Conservation (phyloP, 2,113 vertebrate species). For the Clupea harengus region DNA sequence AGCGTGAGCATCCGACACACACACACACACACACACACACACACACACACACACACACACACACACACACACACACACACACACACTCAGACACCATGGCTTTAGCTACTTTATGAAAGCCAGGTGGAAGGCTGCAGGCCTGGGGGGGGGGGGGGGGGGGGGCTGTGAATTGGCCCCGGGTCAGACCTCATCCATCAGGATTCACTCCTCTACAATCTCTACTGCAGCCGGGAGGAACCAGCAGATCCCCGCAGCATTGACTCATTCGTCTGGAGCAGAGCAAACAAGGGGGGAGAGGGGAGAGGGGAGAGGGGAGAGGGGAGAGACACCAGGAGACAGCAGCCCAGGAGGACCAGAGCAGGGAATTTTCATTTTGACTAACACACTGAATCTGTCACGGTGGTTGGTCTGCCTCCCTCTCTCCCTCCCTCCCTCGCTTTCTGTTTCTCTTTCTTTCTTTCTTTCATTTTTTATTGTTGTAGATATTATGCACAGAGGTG, state of each 20-base stretch:
- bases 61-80: not conserved
- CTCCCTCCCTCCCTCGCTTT: not conserved
- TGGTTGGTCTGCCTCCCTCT: not conserved
- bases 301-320: not conserved
- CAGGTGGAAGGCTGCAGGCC: slow-evolving; percentile 30
- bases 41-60: not conserved
- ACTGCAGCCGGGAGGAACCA: not conserved
- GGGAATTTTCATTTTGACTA: not conserved
- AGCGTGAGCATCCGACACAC: not conserved
- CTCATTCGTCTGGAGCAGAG: not conserved
- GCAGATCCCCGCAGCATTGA: not conserved
- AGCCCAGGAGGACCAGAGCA: not conserved
- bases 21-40: not conserved
- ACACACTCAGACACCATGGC: not conserved
- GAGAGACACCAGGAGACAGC: not conserved
- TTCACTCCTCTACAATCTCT: not conserved
- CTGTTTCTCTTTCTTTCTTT: not conserved
- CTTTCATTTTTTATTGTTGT: not conserved
- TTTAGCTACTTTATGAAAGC: slow-evolving; percentile 29
- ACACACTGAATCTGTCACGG: not conserved
- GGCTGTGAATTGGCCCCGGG: slow-evolving; percentile 9
- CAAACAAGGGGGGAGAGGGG: not conserved
- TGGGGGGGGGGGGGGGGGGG: not conserved
- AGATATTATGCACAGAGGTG: not conserved
- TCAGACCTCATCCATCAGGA: not conserved